Evolutionary conservation across 2,797 vertebrate species (phyloP).

Genomic region (Carduelis carduelis): DNA sequence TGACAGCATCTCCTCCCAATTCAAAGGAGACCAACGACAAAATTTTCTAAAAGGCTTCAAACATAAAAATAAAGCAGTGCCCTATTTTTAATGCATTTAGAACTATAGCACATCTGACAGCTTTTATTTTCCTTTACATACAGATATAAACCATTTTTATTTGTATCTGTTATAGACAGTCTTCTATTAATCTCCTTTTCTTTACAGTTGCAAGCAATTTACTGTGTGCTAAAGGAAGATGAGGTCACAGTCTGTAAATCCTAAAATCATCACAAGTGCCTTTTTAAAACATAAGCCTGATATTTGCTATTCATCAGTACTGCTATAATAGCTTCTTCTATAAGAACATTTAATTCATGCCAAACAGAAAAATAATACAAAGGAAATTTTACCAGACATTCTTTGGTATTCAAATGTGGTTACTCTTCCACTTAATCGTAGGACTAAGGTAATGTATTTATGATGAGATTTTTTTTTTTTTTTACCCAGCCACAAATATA

Average conservation of each 20-base stretch:
- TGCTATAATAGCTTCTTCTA: not conserved
- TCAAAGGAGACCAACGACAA: not conserved
- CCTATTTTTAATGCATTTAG: not conserved
- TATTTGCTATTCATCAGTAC: not conserved
- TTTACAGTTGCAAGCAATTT: not conserved
- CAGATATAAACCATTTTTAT: not conserved
- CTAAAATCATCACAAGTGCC: not conserved
- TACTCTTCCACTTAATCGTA: not conserved
- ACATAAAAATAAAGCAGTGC: not conserved
- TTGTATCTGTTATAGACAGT: not conserved
- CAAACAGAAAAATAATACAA: not conserved
- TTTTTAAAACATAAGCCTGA: not conserved
- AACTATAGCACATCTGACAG: not conserved
- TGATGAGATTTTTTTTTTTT: not conserved
- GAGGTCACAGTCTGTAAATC: not conserved
- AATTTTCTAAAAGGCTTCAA: not conserved
- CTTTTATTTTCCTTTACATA: conserved; percentile 5
- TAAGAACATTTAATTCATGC: not conserved
- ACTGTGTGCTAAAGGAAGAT: not conserved
- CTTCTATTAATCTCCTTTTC: not conserved
- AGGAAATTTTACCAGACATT: not conserved
- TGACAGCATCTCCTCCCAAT: not conserved
- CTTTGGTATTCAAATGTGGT: not conserved
- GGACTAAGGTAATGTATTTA: not conserved
- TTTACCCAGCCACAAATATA: not conserved